Evolutionary conservation across 2,797 vertebrate species (phyloP).

Genomic region (Podarcis lilfordi): DNA sequence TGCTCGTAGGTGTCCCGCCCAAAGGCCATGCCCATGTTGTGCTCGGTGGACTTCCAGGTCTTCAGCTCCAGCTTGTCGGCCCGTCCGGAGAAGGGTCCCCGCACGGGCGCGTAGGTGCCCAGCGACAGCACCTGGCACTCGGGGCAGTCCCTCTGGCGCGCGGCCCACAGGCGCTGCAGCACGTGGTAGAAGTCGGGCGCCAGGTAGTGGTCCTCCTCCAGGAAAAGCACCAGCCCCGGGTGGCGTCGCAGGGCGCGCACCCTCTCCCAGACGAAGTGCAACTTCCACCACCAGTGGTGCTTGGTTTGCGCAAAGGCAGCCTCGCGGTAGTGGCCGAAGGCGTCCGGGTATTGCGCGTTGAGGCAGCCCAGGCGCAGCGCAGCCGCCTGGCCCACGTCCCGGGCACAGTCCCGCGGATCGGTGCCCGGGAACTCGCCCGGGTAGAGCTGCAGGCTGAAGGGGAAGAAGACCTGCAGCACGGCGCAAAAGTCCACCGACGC

Average conservation of each 20-base stretch:
- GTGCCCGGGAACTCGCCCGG: conserved; percentile 94
- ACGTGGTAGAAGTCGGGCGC: conserved; percentile 92
- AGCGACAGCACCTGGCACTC: conserved; percentile 93
- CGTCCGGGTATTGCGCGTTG: conserved; percentile 95
- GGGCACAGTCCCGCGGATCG: conserved; percentile 93
- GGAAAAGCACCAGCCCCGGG: conserved; percentile 86
- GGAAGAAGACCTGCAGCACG: conserved; percentile 97
- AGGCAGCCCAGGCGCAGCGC: conserved; percentile 92
- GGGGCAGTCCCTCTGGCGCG: conserved; percentile 85
- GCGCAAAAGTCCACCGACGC: conserved; percentile 92
- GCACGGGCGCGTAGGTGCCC: conserved; percentile 84
- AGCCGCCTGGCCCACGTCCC: conserved; percentile 89
- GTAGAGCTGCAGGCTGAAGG: conserved; percentile 97
- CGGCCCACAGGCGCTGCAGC: conserved; percentile 85
- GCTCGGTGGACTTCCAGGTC: conserved; percentile 97
- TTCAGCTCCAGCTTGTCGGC: conserved; percentile 94
- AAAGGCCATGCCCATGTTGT: conserved; percentile 98
- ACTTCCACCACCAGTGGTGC: conserved; percentile 99
- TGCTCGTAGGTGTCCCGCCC: conserved; percentile 89
- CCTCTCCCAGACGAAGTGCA: conserved; percentile 97
- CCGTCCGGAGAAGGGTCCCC: conserved; percentile 85
- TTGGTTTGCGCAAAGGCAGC: conserved; percentile 97
- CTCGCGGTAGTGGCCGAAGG: conserved; percentile 97
- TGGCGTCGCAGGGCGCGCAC: conserved; percentile 87
- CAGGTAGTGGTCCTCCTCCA: conserved; percentile 96